Evolutionary conservation across 2,888 invertebrate species (phyloP).

Genomic region (Litoditis marina): DNA sequence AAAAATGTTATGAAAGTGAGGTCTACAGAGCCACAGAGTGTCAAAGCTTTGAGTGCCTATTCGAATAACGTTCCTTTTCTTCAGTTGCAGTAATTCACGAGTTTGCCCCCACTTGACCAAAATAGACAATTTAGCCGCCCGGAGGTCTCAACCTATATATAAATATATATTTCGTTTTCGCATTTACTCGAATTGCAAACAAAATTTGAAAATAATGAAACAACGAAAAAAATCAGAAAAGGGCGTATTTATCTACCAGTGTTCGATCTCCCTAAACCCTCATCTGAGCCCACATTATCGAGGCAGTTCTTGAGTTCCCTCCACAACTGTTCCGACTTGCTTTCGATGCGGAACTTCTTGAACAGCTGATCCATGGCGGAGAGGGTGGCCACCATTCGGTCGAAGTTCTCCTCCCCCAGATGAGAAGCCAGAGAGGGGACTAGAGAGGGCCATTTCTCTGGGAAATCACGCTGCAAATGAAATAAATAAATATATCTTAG

Average conservation of each 20-base stretch:
- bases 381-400: constrained; percentile 87
- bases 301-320: constrained; percentile 77
- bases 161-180: too few relatives aligned
- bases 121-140: too few relatives aligned
- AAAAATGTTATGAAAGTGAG: too few relatives aligned
- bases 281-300: constrained; percentile 22
- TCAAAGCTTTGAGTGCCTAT: too few relatives aligned
- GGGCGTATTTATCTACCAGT: not conserved
- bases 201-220: not conserved
- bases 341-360: constrained; percentile 82
- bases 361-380: constrained; percentile 93
- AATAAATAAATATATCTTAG: too few relatives aligned
- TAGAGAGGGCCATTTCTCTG: constrained; percentile 89
- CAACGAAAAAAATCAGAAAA: not conserved
- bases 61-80: too few relatives aligned
- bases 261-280: too few relatives aligned
- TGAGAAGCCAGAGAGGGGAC: constrained; percentile 89
- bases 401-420: constrained; percentile 71
- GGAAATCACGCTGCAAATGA: constrained; percentile 80
- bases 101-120: too few relatives aligned
- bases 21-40: too few relatives aligned
- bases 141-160: too few relatives aligned
- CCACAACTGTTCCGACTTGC: constrained; percentile 91
- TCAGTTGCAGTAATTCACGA: too few relatives aligned
- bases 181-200: not conserved